phyloP scores from a whole-genome alignment of 1,140 invertebrate genomes.

The Lucilia sericata region DNA sequence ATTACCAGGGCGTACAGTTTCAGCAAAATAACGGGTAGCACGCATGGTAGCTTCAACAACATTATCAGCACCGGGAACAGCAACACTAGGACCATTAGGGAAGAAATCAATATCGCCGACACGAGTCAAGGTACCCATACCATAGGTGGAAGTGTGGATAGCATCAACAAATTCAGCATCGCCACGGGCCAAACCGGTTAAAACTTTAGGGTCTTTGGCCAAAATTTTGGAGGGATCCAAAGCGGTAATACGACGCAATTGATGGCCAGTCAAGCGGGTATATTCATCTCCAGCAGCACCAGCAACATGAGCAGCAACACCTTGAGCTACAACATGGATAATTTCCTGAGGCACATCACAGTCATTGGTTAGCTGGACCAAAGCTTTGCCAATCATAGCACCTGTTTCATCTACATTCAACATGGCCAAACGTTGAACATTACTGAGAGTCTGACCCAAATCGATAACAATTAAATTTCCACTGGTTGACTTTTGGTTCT shows the following conservation, averaged over 20 bases:
- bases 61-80: slow-evolving; percentile 70
- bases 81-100: slow-evolving; percentile 73
- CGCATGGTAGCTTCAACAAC: slow-evolving; percentile 76
- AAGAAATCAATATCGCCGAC: slow-evolving; percentile 83
- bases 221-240: slow-evolving; percentile 79
- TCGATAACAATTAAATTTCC: slow-evolving; percentile 53
- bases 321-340: slow-evolving; percentile 65
- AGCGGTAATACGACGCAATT: slow-evolving; percentile 74
- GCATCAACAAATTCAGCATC: slow-evolving; percentile 77
- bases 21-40: slow-evolving; percentile 74
- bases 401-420: slow-evolving; percentile 61
- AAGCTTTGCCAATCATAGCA: slow-evolving; percentile 59
- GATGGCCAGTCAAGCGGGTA: slow-evolving; percentile 69
- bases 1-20: slow-evolving; percentile 71
- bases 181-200: slow-evolving; percentile 69
- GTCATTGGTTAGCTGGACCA: slow-evolving; percentile 60
- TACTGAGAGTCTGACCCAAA: slow-evolving; percentile 59
- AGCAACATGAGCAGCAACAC: slow-evolving; percentile 69
- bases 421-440: slow-evolving; percentile 61
- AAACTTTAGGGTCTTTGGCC: slow-evolving; percentile 70
- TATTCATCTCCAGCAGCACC: slow-evolving; percentile 73
- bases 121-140: slow-evolving; percentile 76
- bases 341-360: slow-evolving; percentile 61
- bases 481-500: neutral
- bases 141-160: slow-evolving; percentile 80